These are phyloP conservation scores for Acinonyx jubatus DNA, from an alignment of 2,113 vertebrate species.

Conservation along the genomic window DNA sequence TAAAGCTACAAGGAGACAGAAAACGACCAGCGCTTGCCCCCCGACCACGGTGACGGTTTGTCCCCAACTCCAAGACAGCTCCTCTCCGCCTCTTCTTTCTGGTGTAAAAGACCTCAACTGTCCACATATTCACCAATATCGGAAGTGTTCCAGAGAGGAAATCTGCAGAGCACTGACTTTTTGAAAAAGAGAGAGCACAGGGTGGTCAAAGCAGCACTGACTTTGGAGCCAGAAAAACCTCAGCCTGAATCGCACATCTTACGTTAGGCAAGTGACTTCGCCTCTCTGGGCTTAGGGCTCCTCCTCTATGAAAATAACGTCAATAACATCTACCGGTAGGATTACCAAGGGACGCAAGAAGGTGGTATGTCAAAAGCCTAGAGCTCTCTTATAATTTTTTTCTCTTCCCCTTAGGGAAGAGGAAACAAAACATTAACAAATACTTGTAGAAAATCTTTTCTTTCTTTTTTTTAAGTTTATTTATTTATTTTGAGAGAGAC, in stretches of 20 bases:
- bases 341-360: not conserved
- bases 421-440: not conserved
- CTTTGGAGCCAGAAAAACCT: not conserved
- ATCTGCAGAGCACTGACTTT: not conserved
- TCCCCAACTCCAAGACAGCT: not conserved
- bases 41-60: not conserved
- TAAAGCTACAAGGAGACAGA: conserved; percentile 80
- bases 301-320: not conserved
- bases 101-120: not conserved
- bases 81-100: conserved; percentile 32
- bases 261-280: not conserved
- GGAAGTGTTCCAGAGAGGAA: not conserved
- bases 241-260: not conserved
- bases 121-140: not conserved
- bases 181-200: not conserved
- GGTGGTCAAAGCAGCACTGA: not conserved
- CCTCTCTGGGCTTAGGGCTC: not conserved
- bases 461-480: too few species aligned
- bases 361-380: not conserved
- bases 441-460: not conserved
- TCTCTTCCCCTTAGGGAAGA: not conserved
- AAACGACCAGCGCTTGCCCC: conserved; percentile 27
- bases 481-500: too few species aligned
- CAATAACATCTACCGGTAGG: not conserved
- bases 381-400: not conserved